A percentile compares a stretch with the other conserved stretches of the same genome.
Conservation (phyloP, 2,113 vertebrate genomes). For the Plestiodon gilberti region DNA sequence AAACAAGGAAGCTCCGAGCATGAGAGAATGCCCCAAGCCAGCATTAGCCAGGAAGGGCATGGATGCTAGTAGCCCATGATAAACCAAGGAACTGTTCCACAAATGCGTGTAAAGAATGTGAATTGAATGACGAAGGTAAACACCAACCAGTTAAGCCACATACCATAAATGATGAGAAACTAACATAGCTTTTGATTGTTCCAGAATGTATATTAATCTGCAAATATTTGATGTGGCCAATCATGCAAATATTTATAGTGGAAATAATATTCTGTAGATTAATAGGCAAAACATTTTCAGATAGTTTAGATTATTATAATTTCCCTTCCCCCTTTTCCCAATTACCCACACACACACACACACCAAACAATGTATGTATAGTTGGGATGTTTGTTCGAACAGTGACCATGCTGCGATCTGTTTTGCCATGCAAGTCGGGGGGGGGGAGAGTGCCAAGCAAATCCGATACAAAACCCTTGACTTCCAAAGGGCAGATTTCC, state of each 20-base stretch:
- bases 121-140: constrained; percentile 54
- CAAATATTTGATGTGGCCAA: constrained; percentile 48
- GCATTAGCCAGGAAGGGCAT: not conserved
- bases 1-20: not conserved
- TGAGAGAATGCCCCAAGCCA: not conserved
- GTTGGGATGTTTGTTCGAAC: too few species aligned
- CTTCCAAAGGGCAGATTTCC: too few species aligned
- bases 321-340: not conserved
- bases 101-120: constrained; percentile 26
- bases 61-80: not conserved
- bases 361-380: too few species aligned
- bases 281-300: not conserved
- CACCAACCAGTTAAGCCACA: constrained; percentile 63
- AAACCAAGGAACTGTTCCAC: constrained; percentile 49
- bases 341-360: not conserved
- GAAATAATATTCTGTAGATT: not conserved
- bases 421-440: too few species aligned
- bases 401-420: too few species aligned
- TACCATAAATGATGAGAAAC: constrained; percentile 34
- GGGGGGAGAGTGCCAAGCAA: too few species aligned
- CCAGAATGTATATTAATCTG: constrained; percentile 56
- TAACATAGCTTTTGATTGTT: not conserved
- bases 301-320: too few species aligned
- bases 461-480: too few species aligned
- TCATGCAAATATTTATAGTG: constrained; percentile 24